A percentile compares a stretch with the other conserved stretches of the same genome.
Conservation (phyloP, 1,140 invertebrate species). For the Brevipalpus yothersi region DNA sequence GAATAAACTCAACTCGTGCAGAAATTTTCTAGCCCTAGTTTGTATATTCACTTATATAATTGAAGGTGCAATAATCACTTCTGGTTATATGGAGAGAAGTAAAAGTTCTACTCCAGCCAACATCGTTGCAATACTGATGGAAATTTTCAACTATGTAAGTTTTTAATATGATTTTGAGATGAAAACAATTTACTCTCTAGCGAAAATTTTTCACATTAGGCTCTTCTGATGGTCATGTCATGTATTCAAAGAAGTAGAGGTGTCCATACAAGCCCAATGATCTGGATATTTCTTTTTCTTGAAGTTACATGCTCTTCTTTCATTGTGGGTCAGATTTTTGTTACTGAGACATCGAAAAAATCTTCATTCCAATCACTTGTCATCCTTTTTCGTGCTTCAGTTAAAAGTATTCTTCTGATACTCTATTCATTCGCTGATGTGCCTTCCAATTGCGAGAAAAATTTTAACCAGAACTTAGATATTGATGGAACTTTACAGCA, state of each 20-base stretch:
- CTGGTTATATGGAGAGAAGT: neutral
- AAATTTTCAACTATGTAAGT: slow-evolving; percentile 6
- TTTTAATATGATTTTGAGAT: neutral
- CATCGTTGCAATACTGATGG: slow-evolving; percentile 4
- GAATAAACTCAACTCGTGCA: slow-evolving; percentile 10
- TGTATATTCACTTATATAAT: neutral
- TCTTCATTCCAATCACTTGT: neutral
- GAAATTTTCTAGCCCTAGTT: slow-evolving; percentile 6
- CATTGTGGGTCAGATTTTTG: neutral
- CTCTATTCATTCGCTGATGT: neutral
- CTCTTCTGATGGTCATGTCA: neutral
- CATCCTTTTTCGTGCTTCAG: neutral
- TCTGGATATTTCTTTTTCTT: neutral
- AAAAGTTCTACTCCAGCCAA: neutral
- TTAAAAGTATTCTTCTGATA: neutral
- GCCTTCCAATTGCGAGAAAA: too few relatives aligned
- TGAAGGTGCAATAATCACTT: neutral
- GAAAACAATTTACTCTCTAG: too few relatives aligned
- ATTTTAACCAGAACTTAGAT: neutral
- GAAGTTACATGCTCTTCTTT: neutral
- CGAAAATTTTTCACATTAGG: neutral
- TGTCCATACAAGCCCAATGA: neutral
- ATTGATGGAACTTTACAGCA: too few relatives aligned
- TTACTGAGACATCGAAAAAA: neutral
- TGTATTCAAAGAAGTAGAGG: neutral